Percentiles rank a stretch among this genome's conserved stretches.
phyloP scores from a whole-genome alignment of 2,113 vertebrate genomes.

The Gallinago media region DNA sequence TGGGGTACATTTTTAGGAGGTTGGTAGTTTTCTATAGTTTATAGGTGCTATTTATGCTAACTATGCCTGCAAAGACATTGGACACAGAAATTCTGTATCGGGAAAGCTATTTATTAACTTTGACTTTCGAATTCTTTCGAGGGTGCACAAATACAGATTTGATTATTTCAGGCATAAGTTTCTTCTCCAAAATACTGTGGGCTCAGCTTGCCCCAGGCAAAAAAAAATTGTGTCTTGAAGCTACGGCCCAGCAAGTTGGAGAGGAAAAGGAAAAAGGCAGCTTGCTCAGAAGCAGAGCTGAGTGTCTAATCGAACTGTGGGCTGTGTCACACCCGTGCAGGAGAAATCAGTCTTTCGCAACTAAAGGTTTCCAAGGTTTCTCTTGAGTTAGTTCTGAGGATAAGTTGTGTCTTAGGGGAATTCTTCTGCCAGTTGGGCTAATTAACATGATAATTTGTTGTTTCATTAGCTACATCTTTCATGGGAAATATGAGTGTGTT shows the following conservation, averaged over 20 bases:
- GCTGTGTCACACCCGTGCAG: neutral
- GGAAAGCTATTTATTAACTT: neutral
- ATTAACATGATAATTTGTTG: slow-evolving; percentile 48
- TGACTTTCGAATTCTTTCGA: neutral
- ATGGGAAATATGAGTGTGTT: neutral
- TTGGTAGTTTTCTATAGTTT: neutral
- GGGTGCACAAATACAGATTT: neutral
- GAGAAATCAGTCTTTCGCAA: neutral
- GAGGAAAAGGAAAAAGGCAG: neutral
- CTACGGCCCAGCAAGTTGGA: neutral
- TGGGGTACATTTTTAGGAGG: neutral
- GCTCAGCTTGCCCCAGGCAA: neutral
- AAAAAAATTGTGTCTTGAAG: neutral
- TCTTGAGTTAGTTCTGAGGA: neutral
- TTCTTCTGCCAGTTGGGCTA: neutral
- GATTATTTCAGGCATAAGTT: neutral
- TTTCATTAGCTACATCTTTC: slow-evolving; percentile 28
- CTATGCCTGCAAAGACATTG: neutral
- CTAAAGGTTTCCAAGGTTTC: neutral
- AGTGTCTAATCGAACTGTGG: neutral
- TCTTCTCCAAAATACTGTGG: neutral
- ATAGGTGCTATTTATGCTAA: neutral
- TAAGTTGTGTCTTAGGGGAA: neutral
- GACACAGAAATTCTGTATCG: neutral
- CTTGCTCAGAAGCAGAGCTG: neutral